These are phyloP conservation scores for Hiodon tergisus DNA, from an alignment of 2,113 vertebrate species.

Conservation along the genomic window DNA sequence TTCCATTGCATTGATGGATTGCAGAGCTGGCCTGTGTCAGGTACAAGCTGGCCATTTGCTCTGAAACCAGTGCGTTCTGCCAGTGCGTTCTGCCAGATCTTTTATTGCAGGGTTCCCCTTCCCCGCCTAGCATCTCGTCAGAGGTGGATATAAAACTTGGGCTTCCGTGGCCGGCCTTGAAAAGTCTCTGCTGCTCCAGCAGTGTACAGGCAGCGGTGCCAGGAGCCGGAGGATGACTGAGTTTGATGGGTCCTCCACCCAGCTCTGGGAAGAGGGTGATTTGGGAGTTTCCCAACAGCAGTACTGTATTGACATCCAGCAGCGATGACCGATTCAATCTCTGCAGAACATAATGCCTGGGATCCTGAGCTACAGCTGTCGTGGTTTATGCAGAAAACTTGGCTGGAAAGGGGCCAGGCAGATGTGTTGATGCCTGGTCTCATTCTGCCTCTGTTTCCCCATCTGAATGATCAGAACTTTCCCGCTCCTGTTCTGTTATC, in stretches of 20 bases:
- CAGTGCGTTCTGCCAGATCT: too few relatives aligned
- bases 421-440: slow-evolving; percentile 30
- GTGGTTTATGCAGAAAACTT: slow-evolving; percentile 52
- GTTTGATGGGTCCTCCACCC: too few relatives aligned
- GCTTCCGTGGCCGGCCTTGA: background rate
- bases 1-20: too few relatives aligned
- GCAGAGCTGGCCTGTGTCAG: too few relatives aligned
- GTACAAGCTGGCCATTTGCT: too few relatives aligned
- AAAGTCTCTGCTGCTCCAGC: background rate
- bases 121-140: background rate
- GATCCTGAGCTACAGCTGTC: slow-evolving; percentile 47
- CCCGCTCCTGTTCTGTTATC: slow-evolving; percentile 32
- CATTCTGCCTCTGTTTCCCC: slow-evolving; percentile 45
- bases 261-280: background rate
- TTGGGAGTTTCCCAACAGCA: background rate
- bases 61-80: too few relatives aligned
- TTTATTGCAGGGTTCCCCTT: too few relatives aligned
- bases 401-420: slow-evolving; percentile 38
- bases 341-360: slow-evolving; percentile 13
- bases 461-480: slow-evolving; percentile 36
- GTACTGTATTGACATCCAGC: background rate
- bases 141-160: background rate
- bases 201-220: background rate
- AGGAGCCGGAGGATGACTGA: too few relatives aligned
- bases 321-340: background rate